phyloP scores from a whole-genome alignment of 2,797 vertebrate genomes.

The Streptopelia turtur region DNA sequence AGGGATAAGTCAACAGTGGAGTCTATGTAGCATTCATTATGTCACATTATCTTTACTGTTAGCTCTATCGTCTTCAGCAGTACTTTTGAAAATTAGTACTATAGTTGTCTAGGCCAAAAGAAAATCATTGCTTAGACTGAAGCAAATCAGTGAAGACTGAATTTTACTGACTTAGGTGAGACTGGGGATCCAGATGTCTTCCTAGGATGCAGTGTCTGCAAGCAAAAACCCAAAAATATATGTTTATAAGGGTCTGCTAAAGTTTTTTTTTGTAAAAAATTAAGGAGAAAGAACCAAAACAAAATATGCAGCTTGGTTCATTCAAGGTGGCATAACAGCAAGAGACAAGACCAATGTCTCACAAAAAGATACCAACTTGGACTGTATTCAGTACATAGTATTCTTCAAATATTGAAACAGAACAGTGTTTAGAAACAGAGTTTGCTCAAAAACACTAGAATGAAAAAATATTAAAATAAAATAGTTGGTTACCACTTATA shows the following conservation, averaged over 20 bases:
- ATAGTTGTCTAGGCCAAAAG: not conserved
- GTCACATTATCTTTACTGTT: not conserved
- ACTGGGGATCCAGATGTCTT: not conserved
- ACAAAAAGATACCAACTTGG: not conserved
- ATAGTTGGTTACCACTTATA: not conserved
- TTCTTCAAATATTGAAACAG: conserved; percentile 52
- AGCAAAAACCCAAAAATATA: not conserved
- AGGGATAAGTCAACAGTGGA: not conserved
- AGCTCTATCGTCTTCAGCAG: not conserved
- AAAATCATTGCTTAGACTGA: not conserved
- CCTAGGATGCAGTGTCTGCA: not conserved
- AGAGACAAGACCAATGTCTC: not conserved
- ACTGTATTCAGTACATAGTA: not conserved
- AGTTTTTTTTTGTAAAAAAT: not conserved
- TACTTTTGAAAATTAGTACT: not conserved
- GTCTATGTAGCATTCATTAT: not conserved
- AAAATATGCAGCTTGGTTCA: not conserved
- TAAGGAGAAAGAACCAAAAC: not conserved
- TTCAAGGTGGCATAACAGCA: not conserved
- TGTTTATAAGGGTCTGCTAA: not conserved
- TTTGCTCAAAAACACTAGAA: conserved; percentile 52
- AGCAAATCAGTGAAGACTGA: not conserved
- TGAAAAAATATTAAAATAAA: conserved; percentile 18
- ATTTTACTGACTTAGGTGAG: not conserved
- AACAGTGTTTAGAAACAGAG: not conserved